A percentile compares a stretch with the other conserved stretches of the same genome.
phyloP scores from a whole-genome alignment of 2,888 invertebrate species.

The Campoletis raptor region DNA sequence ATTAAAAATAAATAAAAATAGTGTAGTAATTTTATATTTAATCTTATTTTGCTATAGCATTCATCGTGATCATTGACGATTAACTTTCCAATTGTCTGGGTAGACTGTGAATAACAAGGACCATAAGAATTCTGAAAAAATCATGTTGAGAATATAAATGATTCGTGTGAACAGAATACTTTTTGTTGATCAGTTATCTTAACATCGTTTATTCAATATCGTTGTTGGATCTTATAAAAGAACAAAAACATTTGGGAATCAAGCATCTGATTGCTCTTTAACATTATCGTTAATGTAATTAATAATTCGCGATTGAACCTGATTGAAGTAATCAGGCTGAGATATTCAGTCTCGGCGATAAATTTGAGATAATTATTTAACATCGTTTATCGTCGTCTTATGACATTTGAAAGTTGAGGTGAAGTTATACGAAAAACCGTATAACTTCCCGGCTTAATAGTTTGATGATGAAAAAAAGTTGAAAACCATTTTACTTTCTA shows the following conservation, averaged over 20 bases:
- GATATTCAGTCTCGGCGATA: constrained; percentile 1
- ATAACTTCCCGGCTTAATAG: background rate
- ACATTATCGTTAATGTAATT: constrained; percentile 20
- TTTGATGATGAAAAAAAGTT: background rate
- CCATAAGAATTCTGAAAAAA: background rate
- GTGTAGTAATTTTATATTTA: background rate
- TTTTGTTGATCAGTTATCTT: background rate
- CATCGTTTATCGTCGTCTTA: background rate
- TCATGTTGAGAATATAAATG: background rate
- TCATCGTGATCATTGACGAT: background rate
- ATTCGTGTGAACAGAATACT: background rate
- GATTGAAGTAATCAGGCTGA: constrained; percentile 1
- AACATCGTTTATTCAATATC: background rate
- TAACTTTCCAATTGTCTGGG: background rate
- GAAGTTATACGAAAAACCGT: background rate
- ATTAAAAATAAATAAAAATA: too few relatives aligned
- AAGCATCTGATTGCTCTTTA: background rate
- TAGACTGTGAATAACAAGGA: background rate
- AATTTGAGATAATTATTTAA: constrained; percentile 14
- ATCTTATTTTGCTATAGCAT: background rate
- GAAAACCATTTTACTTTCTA: background rate
- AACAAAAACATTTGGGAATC: constrained; percentile 10
- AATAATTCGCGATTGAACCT: constrained; percentile 24
- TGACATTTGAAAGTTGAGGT: background rate
- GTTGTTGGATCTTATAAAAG: background rate